Percentiles rank a stretch among this genome's conserved stretches.
phyloP scores from a whole-genome alignment of 2,797 vertebrate genomes.

The Mormyrops attenuatus region DNA sequence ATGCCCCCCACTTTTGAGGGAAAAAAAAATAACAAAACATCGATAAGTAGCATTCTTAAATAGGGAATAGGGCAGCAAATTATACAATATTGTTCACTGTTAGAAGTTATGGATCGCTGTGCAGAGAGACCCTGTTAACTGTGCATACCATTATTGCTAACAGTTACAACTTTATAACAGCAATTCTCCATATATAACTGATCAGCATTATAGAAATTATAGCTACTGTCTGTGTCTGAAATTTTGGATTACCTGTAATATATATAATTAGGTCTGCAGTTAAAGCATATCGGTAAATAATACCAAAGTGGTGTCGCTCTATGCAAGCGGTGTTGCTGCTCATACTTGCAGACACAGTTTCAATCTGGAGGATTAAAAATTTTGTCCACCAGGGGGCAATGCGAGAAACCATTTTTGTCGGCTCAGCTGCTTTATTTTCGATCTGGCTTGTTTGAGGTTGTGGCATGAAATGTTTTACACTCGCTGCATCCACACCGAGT shows the following conservation, averaged over 20 bases:
- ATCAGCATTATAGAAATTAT: neutral
- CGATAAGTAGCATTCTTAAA: neutral
- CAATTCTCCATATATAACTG: neutral
- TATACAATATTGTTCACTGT: neutral
- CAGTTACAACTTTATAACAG: neutral
- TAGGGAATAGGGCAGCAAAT: neutral
- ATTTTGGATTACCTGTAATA: neutral
- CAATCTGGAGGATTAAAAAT: too few species aligned
- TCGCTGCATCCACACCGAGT: neutral
- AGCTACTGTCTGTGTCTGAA: neutral
- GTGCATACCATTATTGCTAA: neutral
- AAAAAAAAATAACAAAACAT: neutral
- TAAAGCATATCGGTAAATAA: too few species aligned
- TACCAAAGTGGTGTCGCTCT: neutral
- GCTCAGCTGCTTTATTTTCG: neutral
- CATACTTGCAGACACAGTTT: neutral
- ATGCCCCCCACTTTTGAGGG: too few species aligned
- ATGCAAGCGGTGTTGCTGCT: neutral
- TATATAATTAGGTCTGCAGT: neutral
- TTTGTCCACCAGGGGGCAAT: neutral
- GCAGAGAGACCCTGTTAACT: neutral
- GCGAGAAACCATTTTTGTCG: neutral
- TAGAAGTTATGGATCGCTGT: neutral
- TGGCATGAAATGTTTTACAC: neutral
- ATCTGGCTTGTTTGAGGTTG: neutral